Percentiles rank a stretch among this genome's conserved stretches.
Conservation (phyloP, 2,113 vertebrate species). For the Felis chaus region DNA sequence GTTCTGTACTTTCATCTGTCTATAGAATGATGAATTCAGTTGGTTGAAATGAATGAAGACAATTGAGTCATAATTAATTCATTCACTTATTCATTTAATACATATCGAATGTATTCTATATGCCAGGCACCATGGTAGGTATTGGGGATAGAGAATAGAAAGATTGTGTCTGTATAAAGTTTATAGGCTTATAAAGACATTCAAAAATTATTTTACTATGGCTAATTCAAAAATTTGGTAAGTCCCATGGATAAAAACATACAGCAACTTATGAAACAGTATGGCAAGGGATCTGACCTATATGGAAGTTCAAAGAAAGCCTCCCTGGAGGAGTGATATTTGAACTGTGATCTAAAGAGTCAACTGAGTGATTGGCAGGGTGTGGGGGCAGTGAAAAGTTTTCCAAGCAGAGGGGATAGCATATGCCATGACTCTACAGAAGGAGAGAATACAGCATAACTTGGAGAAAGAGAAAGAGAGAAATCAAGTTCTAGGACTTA, state of each 20-base stretch:
- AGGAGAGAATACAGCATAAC: background rate
- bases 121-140: background rate
- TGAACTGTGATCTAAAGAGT: background rate
- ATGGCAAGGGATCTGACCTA: background rate
- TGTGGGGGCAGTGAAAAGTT: background rate
- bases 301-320: background rate
- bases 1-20: slow-evolving; percentile 43
- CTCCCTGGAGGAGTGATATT: background rate
- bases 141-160: background rate
- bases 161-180: background rate
- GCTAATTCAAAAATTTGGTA: background rate
- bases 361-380: background rate
- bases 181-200: background rate
- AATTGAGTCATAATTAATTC: slow-evolving; percentile 5
- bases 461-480: background rate
- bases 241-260: background rate
- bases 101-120: background rate
- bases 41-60: background rate
- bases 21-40: background rate
- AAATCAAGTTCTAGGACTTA: background rate
- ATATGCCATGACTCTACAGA: background rate
- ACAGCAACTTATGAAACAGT: background rate
- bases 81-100: slow-evolving; percentile 10
- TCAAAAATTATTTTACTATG: background rate
- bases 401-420: background rate